phyloP scores from a whole-genome alignment of 2,113 vertebrate species.

The Nycticryphes semicollaris region DNA sequence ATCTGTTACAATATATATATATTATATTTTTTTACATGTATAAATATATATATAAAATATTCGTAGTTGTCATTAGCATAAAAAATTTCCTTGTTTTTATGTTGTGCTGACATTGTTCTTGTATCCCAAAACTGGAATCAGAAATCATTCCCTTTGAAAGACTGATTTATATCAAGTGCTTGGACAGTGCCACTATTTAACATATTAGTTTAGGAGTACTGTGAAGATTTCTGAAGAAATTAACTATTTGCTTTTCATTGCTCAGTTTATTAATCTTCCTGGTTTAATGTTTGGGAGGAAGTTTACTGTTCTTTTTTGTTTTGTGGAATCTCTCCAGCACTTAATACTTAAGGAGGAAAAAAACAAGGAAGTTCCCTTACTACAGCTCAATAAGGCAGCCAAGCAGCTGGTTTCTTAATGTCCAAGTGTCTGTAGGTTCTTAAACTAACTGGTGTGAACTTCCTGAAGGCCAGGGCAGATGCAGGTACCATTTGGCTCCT shows the following conservation, averaged over 20 bases:
- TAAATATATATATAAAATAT: slow-evolving; percentile 9
- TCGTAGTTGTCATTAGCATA: slow-evolving; percentile 35
- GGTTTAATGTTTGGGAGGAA: not conserved
- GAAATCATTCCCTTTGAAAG: slow-evolving; percentile 5
- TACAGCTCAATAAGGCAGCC: not conserved
- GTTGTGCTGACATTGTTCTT: slow-evolving; percentile 14
- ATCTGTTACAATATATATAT: slow-evolving; percentile 58
- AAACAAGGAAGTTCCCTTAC: not conserved
- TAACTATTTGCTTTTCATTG: not conserved
- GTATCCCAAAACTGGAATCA: slow-evolving; percentile 22
- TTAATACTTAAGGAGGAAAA: not conserved
- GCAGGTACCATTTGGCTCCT: not conserved
- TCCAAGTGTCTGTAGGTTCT: not conserved
- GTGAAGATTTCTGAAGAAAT: not conserved
- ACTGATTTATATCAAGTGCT: not conserved
- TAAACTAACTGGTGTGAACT: not conserved
- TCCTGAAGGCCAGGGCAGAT: not conserved
- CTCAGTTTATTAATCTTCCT: not conserved
- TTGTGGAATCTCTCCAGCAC: not conserved
- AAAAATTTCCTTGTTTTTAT: slow-evolving; percentile 43
- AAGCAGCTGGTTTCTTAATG: not conserved
- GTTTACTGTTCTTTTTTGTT: not conserved
- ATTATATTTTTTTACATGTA: not conserved
- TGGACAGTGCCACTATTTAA: not conserved
- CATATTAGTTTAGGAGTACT: not conserved